Evolutionary conservation across 2,797 vertebrate species (phyloP).

Genomic region (Halcyon smyrnensis): DNA sequence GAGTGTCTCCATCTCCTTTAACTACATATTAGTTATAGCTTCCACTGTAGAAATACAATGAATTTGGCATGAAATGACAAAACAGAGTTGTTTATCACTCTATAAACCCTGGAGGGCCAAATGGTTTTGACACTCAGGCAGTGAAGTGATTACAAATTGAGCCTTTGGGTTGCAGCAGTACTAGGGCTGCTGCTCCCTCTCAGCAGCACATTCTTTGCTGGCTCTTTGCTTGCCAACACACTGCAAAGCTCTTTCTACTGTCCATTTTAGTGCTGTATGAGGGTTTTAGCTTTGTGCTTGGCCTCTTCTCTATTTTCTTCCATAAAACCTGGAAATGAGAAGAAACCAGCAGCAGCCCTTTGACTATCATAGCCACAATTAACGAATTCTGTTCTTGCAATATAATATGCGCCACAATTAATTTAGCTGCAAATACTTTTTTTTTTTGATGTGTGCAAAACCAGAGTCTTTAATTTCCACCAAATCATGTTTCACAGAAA

Average conservation of each 20-base stretch:
- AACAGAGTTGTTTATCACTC: conserved; percentile 50
- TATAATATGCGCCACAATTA: neutral
- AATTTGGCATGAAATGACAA: conserved; percentile 47
- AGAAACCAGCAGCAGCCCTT: neutral
- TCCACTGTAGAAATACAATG: neutral
- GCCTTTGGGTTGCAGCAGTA: conserved; percentile 5
- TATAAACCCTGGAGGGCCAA: conserved; percentile 23
- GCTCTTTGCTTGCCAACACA: conserved; percentile 3
- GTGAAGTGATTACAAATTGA: neutral
- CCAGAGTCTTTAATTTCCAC: conserved; percentile 21
- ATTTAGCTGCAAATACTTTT: neutral
- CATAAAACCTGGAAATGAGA: conserved; percentile 3
- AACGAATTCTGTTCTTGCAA: neutral
- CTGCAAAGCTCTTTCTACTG: neutral
- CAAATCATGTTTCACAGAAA: neutral
- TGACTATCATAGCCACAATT: neutral
- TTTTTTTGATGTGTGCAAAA: neutral
- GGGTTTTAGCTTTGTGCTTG: neutral
- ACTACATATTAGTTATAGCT: conserved; percentile 27
- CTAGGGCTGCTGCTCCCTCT: conserved; percentile 49
- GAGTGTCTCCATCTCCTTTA: conserved; percentile 23
- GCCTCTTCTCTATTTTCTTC: neutral
- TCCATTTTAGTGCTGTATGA: neutral
- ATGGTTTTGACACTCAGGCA: conserved; percentile 29
- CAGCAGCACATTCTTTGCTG: conserved; percentile 16